A percentile compares a stretch with the other conserved stretches of the same genome.
These are phyloP conservation scores for Plodia interpunctella DNA, from an alignment of 1,140 invertebrate species.

Conservation along the genomic window DNA sequence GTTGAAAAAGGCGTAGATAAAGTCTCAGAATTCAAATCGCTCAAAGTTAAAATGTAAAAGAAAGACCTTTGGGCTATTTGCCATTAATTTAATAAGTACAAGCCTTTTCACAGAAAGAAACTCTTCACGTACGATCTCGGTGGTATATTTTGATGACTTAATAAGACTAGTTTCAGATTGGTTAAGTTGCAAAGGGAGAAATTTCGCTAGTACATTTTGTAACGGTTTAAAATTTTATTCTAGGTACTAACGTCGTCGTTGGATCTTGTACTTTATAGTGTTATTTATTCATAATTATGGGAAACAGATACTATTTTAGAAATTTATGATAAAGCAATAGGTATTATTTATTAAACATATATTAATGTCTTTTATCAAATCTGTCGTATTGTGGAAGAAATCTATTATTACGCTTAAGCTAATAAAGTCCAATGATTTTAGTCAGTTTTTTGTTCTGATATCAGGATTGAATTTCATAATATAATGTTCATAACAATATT, in stretches of 20 bases:
- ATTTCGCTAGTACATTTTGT: neutral
- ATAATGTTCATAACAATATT: too few relatives aligned
- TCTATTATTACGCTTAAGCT: too few relatives aligned
- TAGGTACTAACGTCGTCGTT: too few relatives aligned
- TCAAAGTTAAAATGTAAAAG: neutral
- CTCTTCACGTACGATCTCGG: conserved; percentile 22
- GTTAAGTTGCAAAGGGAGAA: neutral
- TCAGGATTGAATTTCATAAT: too few relatives aligned
- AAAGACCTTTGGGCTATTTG: conserved; percentile 13
- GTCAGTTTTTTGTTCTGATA: too few relatives aligned
- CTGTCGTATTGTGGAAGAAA: too few relatives aligned
- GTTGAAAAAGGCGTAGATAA: too few relatives aligned
- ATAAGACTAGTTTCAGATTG: conserved; percentile 27
- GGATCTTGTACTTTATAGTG: neutral
- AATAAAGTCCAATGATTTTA: too few relatives aligned
- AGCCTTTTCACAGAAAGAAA: conserved; percentile 18
- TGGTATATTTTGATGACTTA: conserved; percentile 51
- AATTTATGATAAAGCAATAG: too few relatives aligned
- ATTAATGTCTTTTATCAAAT: too few relatives aligned
- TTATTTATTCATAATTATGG: neutral
- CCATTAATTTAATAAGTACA: conserved; percentile 19
- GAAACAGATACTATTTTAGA: too few relatives aligned
- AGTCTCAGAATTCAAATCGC: neutral
- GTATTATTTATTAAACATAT: too few relatives aligned
- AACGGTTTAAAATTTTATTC: neutral